Evolutionary conservation across 2,888 invertebrate genomes (phyloP).

Genomic region (Drosophila mercatorum): DNA sequence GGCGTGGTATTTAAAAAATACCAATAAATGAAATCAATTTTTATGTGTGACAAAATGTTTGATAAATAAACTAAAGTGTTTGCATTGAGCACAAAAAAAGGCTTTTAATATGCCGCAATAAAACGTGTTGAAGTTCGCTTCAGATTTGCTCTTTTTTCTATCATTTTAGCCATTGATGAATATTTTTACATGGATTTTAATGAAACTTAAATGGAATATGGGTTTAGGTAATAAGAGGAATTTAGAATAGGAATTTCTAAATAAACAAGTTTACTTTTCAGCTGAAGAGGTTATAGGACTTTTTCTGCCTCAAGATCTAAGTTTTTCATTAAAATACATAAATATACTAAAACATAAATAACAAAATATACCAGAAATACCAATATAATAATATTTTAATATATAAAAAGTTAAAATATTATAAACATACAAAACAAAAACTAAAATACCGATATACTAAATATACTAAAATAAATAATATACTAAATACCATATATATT

Average conservation of each 20-base stretch:
- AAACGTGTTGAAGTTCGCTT: not conserved
- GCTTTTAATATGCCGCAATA: not conserved
- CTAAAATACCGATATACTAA: not conserved
- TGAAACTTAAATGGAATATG: no score
- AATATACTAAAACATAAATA: not conserved
- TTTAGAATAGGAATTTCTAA: not conserved
- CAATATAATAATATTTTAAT: not conserved
- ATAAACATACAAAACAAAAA: not conserved
- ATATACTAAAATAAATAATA: no score
- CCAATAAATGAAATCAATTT: slow-evolving; percentile 48
- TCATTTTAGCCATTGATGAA: no score
- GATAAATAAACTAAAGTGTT: slow-evolving; percentile 36
- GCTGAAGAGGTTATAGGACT: not conserved
- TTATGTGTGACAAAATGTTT: slow-evolving; percentile 40
- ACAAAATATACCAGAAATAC: not conserved
- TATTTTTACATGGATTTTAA: no score
- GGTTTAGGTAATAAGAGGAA: not conserved
- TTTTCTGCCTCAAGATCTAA: no score
- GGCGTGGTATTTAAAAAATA: slow-evolving; percentile 7
- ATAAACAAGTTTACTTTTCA: no score
- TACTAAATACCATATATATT: no score
- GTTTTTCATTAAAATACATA: no score
- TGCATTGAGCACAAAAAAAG: slow-evolving; percentile 13
- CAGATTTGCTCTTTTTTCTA: not conserved
- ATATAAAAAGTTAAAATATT: not conserved